A percentile compares a stretch with the other conserved stretches of the same genome.
phyloP scores from a whole-genome alignment of 2,113 vertebrate species.

The Elaphurus davidianus region DNA sequence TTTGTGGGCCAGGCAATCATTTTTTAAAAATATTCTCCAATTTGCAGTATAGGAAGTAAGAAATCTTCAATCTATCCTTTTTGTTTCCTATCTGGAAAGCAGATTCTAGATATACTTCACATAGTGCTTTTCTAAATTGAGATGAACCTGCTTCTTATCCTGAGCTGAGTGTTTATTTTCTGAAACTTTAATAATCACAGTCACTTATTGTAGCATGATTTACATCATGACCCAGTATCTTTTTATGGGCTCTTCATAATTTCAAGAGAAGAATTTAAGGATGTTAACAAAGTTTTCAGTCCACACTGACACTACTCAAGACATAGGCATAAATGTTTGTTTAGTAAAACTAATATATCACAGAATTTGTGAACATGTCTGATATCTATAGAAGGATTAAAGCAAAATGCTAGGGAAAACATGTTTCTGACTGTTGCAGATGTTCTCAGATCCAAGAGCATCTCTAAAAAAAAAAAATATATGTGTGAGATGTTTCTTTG shows the following conservation, averaged over 20 bases:
- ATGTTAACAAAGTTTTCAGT: constrained; percentile 49
- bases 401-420: constrained; percentile 28
- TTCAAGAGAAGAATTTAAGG: constrained; percentile 30
- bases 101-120: not conserved
- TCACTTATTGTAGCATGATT: not conserved
- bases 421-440: constrained; percentile 50
- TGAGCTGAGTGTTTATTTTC: not conserved
- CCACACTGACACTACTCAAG: constrained; percentile 30
- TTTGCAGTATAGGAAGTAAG: not conserved
- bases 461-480: not conserved
- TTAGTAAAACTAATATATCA: constrained; percentile 39
- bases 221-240: not conserved
- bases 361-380: constrained; percentile 47
- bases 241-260: not conserved
- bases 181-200: not conserved
- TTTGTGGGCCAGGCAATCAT: not conserved
- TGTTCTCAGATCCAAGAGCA: constrained; percentile 58
- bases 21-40: not conserved
- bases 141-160: not conserved
- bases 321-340: constrained; percentile 39
- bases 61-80: not conserved
- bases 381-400: constrained; percentile 52
- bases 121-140: not conserved
- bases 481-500: constrained; percentile 24
- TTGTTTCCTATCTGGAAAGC: not conserved